Base-by-base conservation (phyloP, 2,797 vertebrate species). In the Gouania willdenowi region DNA sequence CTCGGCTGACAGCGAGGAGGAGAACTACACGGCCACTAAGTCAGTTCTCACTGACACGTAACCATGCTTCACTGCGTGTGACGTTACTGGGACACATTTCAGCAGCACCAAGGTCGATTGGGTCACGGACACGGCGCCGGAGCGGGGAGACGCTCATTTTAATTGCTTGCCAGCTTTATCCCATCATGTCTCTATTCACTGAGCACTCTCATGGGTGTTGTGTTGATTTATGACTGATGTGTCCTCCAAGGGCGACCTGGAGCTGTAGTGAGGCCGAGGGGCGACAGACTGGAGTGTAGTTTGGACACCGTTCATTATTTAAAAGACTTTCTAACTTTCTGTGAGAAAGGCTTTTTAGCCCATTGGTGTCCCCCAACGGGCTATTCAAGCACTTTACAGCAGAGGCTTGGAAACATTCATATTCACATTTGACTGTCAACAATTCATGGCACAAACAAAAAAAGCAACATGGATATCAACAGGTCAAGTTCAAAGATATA, bases 201-300 rank as follows among this genome's bases (percentile, higher is more conserved):
- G 50, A 57, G 27, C 42, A 40, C 51, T 23, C 41, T 31, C 29
- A 29, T 53, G 35, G 36, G 59, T 52, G 59, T 71, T 36, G 6
- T 60, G 53, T 70, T 47, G 48, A 47, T 66, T 70, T 48, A 58
- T 72, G 69, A 79, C 60, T 72, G 79, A 67, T 28, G 39, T 25
- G 9, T 64, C 46, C 42, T 51, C 36, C 44, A 10, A 72, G 50
- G 64, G 34, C 7, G 5, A 30, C 55, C 38, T 23, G 37, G 30
- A 53, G 63, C 40, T 16, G 40, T 23, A 26, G 34, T 46, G 21
- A 27, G 54, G 54, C 52, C 57, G 15, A 26, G 40, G 55, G 49
- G 37, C 23, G 41, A 44, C 48, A 65, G 48, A 33, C 27, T 47
- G 43, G 23, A 23, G 53, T 17, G 28, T 29, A n/a, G 34, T 49